These are phyloP conservation scores for Tipula unca DNA, from an alignment of 2,888 invertebrate species.

Conservation along the genomic window DNA sequence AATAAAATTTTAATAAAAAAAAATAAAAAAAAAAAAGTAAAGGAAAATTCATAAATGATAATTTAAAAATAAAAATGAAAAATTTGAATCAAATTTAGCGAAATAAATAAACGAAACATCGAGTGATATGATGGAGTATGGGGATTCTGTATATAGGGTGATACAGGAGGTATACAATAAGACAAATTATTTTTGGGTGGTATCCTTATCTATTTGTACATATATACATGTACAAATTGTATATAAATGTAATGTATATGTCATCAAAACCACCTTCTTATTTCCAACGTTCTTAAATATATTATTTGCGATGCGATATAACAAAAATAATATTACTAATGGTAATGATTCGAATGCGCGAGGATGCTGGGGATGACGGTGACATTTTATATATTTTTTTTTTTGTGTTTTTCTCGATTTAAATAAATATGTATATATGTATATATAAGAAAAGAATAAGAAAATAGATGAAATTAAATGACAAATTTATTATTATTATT, in stretches of 20 bases:
- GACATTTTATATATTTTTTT: not conserved
- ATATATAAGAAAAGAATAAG: not conserved
- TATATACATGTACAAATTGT: not conserved
- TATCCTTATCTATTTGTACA: not conserved
- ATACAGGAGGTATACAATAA: not conserved
- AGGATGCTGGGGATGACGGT: constrained; percentile 8
- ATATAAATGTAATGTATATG: not conserved
- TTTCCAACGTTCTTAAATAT: not conserved
- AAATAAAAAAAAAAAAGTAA: too few relatives aligned
- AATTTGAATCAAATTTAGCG: not conserved
- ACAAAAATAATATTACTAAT: constrained; percentile 14
- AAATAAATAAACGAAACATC: not conserved
- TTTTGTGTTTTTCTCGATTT: not conserved
- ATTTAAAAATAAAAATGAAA: not conserved
- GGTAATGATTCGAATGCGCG: not conserved
- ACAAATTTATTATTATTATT: constrained; percentile 14
- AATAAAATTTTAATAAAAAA: not conserved
- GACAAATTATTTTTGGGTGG: not conserved
- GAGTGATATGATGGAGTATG: not conserved
- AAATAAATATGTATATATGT: not conserved
- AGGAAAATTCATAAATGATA: not conserved
- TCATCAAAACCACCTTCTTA: not conserved
- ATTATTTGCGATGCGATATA: not conserved
- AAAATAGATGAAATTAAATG: constrained; percentile 14
- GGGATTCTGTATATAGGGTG: not conserved